Conservation (phyloP, 2,113 vertebrate genomes). For the Formicarius rufipectus region DNA sequence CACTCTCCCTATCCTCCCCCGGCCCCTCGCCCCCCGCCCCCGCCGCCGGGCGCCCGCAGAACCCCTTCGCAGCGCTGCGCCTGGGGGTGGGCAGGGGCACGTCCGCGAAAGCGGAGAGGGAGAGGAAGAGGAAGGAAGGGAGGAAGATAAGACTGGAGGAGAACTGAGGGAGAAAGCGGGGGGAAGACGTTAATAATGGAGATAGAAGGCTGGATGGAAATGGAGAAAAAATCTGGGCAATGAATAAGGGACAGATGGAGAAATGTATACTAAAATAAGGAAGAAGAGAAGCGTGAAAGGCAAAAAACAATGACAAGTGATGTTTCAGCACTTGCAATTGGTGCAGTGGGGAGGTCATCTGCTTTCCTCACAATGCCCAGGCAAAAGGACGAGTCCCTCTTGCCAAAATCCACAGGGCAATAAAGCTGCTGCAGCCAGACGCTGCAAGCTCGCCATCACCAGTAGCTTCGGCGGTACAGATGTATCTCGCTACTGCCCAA, state of each 20-base stretch:
- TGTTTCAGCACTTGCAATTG: not conserved
- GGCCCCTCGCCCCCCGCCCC: not conserved
- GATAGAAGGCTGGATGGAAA: not conserved
- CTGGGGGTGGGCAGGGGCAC: not conserved
- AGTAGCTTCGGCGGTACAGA: not conserved
- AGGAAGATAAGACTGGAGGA: not conserved
- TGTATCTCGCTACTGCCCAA: not conserved
- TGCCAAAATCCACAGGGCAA: not conserved
- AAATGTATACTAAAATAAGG: not conserved
- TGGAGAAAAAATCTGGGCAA: constrained; percentile 15
- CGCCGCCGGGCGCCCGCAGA: not conserved
- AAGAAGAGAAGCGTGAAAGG: not conserved
- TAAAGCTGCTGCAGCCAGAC: not conserved
- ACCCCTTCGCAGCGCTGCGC: not conserved
- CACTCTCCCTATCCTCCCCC: not conserved
- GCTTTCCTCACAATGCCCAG: not conserved
- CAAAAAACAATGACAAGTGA: not conserved
- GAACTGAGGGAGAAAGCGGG: not conserved
- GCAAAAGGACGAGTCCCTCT: not conserved
- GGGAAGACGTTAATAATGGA: not conserved
- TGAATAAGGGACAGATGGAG: not conserved
- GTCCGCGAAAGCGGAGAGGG: not conserved
- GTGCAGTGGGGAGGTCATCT: not conserved
- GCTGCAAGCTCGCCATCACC: not conserved
- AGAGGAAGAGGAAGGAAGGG: not conserved